These are phyloP conservation scores for Pherbina coryleti DNA, from an alignment of 2,888 invertebrate species.

Conservation along the genomic window DNA sequence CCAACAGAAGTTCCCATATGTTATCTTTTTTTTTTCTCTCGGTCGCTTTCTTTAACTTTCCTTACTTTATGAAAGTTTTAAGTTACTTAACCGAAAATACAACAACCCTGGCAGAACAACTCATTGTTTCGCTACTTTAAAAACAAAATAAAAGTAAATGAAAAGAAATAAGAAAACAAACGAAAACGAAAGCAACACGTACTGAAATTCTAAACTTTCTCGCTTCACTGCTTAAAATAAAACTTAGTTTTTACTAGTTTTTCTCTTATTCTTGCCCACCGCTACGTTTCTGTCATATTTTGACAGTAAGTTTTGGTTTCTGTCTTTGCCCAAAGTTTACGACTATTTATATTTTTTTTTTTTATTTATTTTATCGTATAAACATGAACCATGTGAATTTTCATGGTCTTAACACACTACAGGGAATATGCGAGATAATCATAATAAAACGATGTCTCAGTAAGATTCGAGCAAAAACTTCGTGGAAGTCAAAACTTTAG, in stretches of 20 bases:
- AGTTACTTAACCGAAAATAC: too few species aligned
- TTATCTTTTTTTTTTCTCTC: too few species aligned
- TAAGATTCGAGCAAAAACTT: neutral
- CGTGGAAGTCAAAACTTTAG: neutral
- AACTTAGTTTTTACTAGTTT: neutral
- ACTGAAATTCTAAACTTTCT: constrained; percentile 3
- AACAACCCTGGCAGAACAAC: too few species aligned
- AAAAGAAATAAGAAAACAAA: too few species aligned
- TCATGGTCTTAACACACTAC: neutral
- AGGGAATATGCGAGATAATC: neutral
- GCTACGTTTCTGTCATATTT: neutral
- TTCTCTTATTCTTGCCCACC: neutral
- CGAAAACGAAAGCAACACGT: neutral
- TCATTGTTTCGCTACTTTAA: too few species aligned
- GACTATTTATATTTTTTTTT: neutral
- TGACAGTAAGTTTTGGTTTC: neutral
- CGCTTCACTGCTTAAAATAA: constrained; percentile 1
- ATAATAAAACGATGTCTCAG: constrained; percentile 6
- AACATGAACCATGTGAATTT: constrained; percentile 19
- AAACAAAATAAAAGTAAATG: too few species aligned
- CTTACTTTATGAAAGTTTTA: too few species aligned
- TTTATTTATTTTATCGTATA: neutral
- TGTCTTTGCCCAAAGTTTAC: constrained; percentile 4
- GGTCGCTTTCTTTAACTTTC: too few species aligned
- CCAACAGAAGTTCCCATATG: too few species aligned